These are phyloP conservation scores for Trichomycterus rosablanca DNA, from an alignment of 2,113 vertebrate genomes.

Conservation along the genomic window DNA sequence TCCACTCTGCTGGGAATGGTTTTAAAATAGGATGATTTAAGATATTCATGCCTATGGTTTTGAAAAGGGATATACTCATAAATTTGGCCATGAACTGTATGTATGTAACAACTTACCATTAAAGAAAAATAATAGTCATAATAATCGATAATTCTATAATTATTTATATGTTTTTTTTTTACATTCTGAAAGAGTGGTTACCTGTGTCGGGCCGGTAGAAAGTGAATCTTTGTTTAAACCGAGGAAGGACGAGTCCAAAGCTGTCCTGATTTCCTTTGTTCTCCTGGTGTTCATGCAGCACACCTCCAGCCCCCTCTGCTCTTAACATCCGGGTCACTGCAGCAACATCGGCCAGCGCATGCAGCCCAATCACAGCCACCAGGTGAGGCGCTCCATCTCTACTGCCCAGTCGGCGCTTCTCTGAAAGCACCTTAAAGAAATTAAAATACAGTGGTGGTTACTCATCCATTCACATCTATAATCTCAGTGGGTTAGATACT, in stretches of 20 bases:
- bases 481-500: too few species aligned
- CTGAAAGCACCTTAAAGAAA: slow-evolving; percentile 76
- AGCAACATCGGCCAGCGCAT: slow-evolving; percentile 54
- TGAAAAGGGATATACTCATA: too few species aligned
- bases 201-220: slow-evolving; percentile 75
- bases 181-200: too few species aligned
- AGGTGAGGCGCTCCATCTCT: slow-evolving; percentile 87
- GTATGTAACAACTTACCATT: too few species aligned
- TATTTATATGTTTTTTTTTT: too few species aligned
- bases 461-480: neutral
- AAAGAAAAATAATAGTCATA: too few species aligned
- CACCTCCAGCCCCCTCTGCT: slow-evolving; percentile 56
- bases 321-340: slow-evolving; percentile 66
- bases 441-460: neutral
- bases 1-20: too few species aligned
- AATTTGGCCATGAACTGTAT: too few species aligned
- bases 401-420: slow-evolving; percentile 85
- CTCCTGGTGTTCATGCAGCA: slow-evolving; percentile 55
- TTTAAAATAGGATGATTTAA: too few species aligned
- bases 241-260: slow-evolving; percentile 78
- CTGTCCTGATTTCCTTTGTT: slow-evolving; percentile 53
- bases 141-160: too few species aligned
- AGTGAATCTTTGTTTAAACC: slow-evolving; percentile 84
- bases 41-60: too few species aligned
- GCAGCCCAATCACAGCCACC: slow-evolving; percentile 79